phyloP scores from a whole-genome alignment of 2,888 invertebrate species.

The Saturnia japonica region DNA sequence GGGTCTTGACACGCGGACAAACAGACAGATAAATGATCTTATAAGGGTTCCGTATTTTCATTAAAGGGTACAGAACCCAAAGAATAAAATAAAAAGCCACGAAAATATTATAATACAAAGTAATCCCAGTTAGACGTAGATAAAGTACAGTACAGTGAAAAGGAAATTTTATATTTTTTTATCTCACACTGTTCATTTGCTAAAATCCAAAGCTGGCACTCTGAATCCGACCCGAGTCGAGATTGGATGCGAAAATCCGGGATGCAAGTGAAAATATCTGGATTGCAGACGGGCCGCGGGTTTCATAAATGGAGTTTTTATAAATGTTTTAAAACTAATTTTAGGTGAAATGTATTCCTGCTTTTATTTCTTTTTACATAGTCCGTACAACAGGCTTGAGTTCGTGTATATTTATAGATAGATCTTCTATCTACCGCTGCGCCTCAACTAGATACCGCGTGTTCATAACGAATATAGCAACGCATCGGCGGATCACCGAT shows the following conservation, averaged over 20 bases:
- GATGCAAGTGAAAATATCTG: constrained; percentile 6
- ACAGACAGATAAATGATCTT: too few relatives aligned
- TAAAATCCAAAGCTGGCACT: not conserved
- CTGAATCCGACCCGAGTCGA: not conserved
- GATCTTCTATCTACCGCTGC: too few relatives aligned
- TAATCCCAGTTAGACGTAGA: not conserved
- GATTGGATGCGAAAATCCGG: constrained; percentile 1
- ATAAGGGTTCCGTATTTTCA: too few relatives aligned
- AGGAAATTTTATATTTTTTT: not conserved
- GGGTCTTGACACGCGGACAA: too few relatives aligned
- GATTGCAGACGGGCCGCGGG: not conserved
- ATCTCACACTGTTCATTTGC: not conserved
- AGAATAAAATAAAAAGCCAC: not conserved
- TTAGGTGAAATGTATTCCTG: not conserved
- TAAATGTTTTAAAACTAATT: not conserved
- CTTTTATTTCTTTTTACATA: not conserved
- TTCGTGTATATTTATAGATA: not conserved
- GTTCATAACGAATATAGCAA: too few relatives aligned
- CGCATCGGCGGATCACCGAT: too few relatives aligned
- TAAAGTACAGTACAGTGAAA: not conserved
- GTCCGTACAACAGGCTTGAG: not conserved
- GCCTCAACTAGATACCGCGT: too few relatives aligned
- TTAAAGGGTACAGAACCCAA: too few relatives aligned
- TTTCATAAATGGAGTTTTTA: not conserved
- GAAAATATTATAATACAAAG: not conserved